These are phyloP conservation scores for Sclerodermus sp. DNA, from an alignment of 2,888 invertebrate species.

Conservation along the genomic window DNA sequence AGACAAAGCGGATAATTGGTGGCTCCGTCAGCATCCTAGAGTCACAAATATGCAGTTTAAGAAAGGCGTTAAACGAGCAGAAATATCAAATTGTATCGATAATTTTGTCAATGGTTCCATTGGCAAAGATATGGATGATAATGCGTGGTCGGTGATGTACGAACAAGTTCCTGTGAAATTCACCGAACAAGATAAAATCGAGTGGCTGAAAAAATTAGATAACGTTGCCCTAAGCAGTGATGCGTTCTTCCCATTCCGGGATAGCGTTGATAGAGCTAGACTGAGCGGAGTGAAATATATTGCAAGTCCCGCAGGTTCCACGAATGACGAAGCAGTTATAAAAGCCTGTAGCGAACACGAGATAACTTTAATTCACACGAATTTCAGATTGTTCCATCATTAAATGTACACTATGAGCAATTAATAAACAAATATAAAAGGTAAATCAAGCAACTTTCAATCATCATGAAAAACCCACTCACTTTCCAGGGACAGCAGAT, in stretches of 20 bases:
- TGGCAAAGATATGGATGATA: conserved; percentile 82
- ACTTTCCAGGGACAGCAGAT: no score
- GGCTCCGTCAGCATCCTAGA: conserved; percentile 90
- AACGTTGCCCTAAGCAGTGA: conserved; percentile 90
- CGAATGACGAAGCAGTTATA: conserved; percentile 87
- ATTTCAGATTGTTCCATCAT: conserved; percentile 92
- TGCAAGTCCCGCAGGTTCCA: conserved; percentile 92
- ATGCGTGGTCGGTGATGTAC: conserved; percentile 75
- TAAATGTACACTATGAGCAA: no score
- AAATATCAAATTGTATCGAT: conserved; percentile 94
- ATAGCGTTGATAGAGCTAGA: conserved; percentile 91
- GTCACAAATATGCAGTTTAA: conserved; percentile 84
- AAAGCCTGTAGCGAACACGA: conserved; percentile 92
- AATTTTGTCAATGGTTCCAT: conserved; percentile 91
- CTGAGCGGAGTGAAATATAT: conserved; percentile 93
- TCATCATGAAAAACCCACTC: no score
- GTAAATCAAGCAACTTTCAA: no score
- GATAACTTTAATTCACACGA: conserved; percentile 86
- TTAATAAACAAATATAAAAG: no score
- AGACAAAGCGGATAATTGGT: conserved; percentile 97
- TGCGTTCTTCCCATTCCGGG: conserved; percentile 98
- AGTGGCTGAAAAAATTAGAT: conserved; percentile 72
- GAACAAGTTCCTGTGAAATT: conserved; percentile 74
- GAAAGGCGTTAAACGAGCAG: conserved; percentile 82
- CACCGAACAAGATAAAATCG: conserved; percentile 67